These are phyloP conservation scores for Cerastis leucographa DNA, from an alignment of 2,888 invertebrate species.

Conservation along the genomic window DNA sequence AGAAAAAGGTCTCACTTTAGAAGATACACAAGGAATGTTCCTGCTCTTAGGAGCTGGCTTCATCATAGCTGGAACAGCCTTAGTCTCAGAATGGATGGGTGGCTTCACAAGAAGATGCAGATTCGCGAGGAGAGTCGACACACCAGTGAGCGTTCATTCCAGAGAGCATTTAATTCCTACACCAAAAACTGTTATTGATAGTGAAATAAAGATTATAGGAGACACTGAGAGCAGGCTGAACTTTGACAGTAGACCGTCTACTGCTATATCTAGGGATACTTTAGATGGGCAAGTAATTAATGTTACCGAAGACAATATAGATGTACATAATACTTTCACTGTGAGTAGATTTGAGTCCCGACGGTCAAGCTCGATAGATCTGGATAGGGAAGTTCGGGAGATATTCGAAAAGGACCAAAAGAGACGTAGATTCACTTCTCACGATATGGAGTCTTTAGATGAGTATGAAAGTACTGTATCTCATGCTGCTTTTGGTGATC, in stretches of 20 bases:
- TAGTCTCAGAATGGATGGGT: constrained; percentile 93
- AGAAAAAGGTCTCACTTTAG: constrained; percentile 94
- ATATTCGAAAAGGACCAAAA: constrained; percentile 82
- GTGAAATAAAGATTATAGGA: constrained; percentile 64
- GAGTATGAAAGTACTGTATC: constrained; percentile 72
- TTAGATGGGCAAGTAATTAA: constrained; percentile 82
- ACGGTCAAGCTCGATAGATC: constrained; percentile 84
- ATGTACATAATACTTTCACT: constrained; percentile 78
- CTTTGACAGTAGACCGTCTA: constrained; percentile 73
- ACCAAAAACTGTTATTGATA: constrained; percentile 62
- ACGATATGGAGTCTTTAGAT: constrained; percentile 63
- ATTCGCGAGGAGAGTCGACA: constrained; percentile 70
- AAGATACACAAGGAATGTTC: constrained; percentile 96
- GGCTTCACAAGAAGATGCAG: constrained; percentile 92
- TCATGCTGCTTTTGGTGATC: constrained; percentile 79
- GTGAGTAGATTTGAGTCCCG: constrained; percentile 75
- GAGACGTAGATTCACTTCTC: constrained; percentile 67
- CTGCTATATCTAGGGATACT: constrained; percentile 78
- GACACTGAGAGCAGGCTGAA: constrained; percentile 70
- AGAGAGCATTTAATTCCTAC: constrained; percentile 73
- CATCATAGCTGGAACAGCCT: constrained; percentile 91
- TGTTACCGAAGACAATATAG: constrained; percentile 80
- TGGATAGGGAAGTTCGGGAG: constrained; percentile 85
- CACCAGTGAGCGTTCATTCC: constrained; percentile 67
- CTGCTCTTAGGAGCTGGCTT: constrained; percentile 93